Percentiles rank a stretch among this genome's conserved stretches.
These are phyloP conservation scores for Drosophila tropicalis DNA, from an alignment of 1,140 invertebrate genomes.

Conservation along the genomic window DNA sequence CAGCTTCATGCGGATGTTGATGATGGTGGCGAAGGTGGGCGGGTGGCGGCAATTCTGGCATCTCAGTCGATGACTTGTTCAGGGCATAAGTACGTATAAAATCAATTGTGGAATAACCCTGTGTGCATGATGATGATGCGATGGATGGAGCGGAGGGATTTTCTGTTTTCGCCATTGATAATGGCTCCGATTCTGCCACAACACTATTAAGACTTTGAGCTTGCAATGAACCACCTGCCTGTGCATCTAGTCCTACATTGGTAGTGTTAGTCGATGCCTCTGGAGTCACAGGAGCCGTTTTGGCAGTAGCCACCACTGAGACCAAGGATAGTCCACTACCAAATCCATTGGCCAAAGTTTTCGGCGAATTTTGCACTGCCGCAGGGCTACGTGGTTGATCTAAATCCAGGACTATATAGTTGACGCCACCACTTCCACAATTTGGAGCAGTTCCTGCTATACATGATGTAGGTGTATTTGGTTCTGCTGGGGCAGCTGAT, in stretches of 20 bases:
- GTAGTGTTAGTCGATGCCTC: slow-evolving; percentile 22
- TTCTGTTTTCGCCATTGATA: slow-evolving; percentile 2
- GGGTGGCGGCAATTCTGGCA: slow-evolving; percentile 84
- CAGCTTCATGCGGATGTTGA: slow-evolving; percentile 83
- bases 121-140: slow-evolving; percentile 34
- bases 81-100: slow-evolving; percentile 95
- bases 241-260: slow-evolving; percentile 16
- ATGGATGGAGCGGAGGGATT: slow-evolving; percentile 12
- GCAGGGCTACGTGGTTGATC: slow-evolving; percentile 74
- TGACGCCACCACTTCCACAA: slow-evolving; percentile 45
- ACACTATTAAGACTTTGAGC: slow-evolving; percentile 40
- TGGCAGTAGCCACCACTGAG: slow-evolving; percentile 10
- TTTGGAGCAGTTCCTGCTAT: slow-evolving; percentile 13
- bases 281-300: slow-evolving; percentile 47
- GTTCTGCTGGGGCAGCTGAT: slow-evolving; percentile 28
- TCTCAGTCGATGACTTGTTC: slow-evolving; percentile 86
- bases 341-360: slow-evolving; percentile 58
- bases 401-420: slow-evolving; percentile 79
- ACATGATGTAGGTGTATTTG: slow-evolving; percentile 42
- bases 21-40: slow-evolving; percentile 80
- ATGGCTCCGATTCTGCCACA: slow-evolving; percentile 32
- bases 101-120: slow-evolving; percentile 95
- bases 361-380: slow-evolving; percentile 56
- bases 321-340: slow-evolving; percentile 79
- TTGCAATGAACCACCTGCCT: slow-evolving; percentile 20